Evolutionary conservation across 2,797 vertebrate species (phyloP).

Genomic region (Coluber constrictor): DNA sequence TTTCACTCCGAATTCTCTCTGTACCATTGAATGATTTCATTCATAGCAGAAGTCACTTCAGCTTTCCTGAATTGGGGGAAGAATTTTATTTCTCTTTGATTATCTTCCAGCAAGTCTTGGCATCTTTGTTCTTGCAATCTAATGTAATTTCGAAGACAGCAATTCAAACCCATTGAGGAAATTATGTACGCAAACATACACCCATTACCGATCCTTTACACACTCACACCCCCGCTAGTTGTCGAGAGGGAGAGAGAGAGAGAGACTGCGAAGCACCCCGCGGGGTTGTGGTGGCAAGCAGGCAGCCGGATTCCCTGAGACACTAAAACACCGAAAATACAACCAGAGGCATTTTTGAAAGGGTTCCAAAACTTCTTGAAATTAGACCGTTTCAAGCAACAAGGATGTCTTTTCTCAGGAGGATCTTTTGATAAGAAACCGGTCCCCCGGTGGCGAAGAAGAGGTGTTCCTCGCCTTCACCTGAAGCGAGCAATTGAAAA

Average conservation of each 20-base stretch:
- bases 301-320: background rate
- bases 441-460: fast-evolving
- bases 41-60: slow-evolving; percentile 42
- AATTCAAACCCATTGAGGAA: slow-evolving; percentile 45
- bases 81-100: slow-evolving; percentile 60
- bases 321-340: background rate
- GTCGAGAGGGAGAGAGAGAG: background rate
- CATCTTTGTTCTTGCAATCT: slow-evolving; percentile 63
- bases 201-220: slow-evolving; percentile 11
- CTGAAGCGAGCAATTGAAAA: background rate
- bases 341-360: background rate
- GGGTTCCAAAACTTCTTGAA: background rate
- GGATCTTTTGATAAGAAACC: background rate
- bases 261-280: background rate
- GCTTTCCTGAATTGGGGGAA: slow-evolving; percentile 50
- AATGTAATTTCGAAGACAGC: slow-evolving; percentile 38
- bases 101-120: slow-evolving; percentile 51
- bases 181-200: slow-evolving; percentile 32
- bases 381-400: background rate
- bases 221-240: fast-evolving
- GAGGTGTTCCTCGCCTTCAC: background rate
- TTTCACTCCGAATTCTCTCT: slow-evolving; percentile 53
- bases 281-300: background rate
- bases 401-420: background rate
- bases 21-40: slow-evolving; percentile 50